Conservation (phyloP, 1,140 invertebrate species). For the Bemisia tabaci region DNA sequence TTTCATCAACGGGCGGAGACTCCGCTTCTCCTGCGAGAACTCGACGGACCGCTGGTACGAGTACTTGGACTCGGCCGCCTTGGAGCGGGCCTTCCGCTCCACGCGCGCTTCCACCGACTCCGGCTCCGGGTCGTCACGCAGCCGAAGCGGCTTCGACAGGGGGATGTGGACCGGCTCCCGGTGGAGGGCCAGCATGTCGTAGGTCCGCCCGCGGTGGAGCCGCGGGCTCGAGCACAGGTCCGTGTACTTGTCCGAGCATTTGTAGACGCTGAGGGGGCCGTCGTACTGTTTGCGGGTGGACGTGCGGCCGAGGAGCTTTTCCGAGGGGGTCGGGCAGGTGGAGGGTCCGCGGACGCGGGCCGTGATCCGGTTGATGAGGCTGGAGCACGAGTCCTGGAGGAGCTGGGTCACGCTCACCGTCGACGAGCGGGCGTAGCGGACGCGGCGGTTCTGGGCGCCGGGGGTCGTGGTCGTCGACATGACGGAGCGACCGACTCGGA, state of each 20-base stretch:
- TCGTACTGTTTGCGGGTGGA: background rate
- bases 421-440: slow-evolving; percentile 56
- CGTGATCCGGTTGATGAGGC: slow-evolving; percentile 59
- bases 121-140: too few relatives aligned
- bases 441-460: slow-evolving; percentile 21
- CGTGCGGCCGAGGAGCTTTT: slow-evolving; percentile 4
- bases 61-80: background rate
- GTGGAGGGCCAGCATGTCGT: background rate
- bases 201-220: background rate
- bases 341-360: slow-evolving; percentile 54
- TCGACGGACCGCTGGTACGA: background rate
- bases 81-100: too few relatives aligned
- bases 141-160: background rate
- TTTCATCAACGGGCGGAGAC: slow-evolving; percentile 32
- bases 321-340: slow-evolving; percentile 19
- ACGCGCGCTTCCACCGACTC: too few relatives aligned
- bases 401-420: slow-evolving; percentile 70
- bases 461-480: background rate
- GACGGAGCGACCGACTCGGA: too few relatives aligned
- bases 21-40: background rate
- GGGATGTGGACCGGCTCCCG: background rate
- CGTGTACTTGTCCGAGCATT: background rate
- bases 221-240: background rate
- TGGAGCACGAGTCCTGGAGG: slow-evolving; percentile 68
- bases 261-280: background rate